phyloP scores from a whole-genome alignment of 2,888 invertebrate genomes.

The Drosophila borealis region DNA sequence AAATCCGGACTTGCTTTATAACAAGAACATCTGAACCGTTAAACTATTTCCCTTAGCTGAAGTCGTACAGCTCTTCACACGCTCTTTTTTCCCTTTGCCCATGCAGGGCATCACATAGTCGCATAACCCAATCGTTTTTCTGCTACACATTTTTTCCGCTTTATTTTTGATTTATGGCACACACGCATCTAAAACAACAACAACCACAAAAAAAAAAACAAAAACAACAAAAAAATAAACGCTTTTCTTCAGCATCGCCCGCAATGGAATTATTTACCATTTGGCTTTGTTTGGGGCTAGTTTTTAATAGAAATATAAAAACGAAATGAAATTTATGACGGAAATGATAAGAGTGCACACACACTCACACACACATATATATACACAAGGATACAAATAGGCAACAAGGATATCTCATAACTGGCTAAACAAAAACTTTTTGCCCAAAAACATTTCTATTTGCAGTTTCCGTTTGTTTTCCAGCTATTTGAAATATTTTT shows the following conservation, averaged over 20 bases:
- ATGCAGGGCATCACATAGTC: conserved; percentile 29
- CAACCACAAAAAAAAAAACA: background rate
- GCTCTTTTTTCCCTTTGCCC: background rate
- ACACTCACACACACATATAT: conserved; percentile 13
- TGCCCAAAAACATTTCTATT: conserved; percentile 63
- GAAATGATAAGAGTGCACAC: conserved; percentile 82
- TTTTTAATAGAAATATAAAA: conserved; percentile 84
- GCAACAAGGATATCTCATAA: conserved; percentile 62
- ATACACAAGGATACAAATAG: conserved; percentile 16
- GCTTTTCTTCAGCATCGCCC: conserved; percentile 35
- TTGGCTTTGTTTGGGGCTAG: conserved; percentile 48
- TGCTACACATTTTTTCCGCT: conserved; percentile 46
- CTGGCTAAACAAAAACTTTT: conserved; percentile 57
- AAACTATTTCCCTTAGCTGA: no score
- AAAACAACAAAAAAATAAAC: conserved; percentile 9
- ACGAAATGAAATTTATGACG: conserved; percentile 84
- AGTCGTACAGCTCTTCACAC: no score
- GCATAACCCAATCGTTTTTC: background rate
- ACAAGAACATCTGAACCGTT: no score
- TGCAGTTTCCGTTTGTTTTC: conserved; percentile 70
- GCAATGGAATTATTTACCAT: conserved; percentile 29
- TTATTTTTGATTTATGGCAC: conserved; percentile 69
- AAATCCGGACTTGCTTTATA: no score
- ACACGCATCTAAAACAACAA: conserved; percentile 40
- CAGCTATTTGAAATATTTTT: conserved; percentile 68